Evolutionary conservation across 2,113 vertebrate species (phyloP).

Genomic region (Rynchops niger): DNA sequence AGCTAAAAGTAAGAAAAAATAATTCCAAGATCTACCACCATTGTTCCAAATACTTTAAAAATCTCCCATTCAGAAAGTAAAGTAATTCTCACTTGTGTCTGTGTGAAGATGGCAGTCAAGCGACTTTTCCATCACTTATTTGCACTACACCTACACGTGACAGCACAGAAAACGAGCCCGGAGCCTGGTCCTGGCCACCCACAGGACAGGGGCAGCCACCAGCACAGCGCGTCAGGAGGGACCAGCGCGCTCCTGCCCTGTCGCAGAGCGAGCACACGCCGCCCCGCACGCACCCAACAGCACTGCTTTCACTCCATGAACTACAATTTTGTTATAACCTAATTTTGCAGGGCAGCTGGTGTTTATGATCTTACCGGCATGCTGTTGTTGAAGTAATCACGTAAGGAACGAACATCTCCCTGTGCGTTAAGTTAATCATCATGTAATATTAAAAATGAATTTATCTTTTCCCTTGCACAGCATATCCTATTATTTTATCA

Average conservation of each 20-base stretch:
- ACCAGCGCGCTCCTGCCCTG: fast-evolving
- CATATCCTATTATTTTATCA: slow-evolving; percentile 12
- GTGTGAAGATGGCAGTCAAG: neutral
- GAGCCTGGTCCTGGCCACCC: neutral
- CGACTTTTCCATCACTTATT: fast-evolving
- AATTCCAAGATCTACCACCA: neutral
- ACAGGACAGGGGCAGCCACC: neutral
- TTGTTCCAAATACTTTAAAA: neutral
- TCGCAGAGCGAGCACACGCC: neutral
- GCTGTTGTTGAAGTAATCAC: neutral
- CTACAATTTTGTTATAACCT: neutral
- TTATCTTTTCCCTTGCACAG: slow-evolving; percentile 3
- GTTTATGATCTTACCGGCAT: neutral
- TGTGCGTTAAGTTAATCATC: neutral
- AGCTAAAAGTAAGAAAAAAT: neutral
- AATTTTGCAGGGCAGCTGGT: neutral
- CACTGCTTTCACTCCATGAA: neutral
- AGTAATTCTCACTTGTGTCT: neutral
- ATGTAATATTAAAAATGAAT: neutral
- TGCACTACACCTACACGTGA: neutral
- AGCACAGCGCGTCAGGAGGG: neutral
- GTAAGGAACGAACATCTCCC: neutral
- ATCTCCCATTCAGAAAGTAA: neutral
- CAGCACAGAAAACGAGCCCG: neutral
- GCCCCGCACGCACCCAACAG: neutral